Evolutionary conservation across 2,888 invertebrate genomes (phyloP), one percentile per base, ranked within the genome.

Genomic region (Rhagium mordax): DNA sequence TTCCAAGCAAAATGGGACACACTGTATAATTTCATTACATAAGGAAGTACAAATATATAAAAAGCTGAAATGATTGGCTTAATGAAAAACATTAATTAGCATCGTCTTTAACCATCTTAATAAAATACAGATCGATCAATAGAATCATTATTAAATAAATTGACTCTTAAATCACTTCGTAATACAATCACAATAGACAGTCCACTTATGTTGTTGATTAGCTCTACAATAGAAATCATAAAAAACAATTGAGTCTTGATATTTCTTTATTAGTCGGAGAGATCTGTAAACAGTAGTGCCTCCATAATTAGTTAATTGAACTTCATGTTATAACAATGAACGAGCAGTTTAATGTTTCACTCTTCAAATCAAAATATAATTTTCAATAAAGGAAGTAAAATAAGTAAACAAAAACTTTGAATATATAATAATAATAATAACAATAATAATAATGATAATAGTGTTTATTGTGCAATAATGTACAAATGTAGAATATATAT

Each of bases 161-260:
- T 78, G 76, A 72, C 70, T 59, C 67, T 61, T 61, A 74, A 78
- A 75, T 78, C 76, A 74, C 74, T 72, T 66, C 78, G 72, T 76
- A 74, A 76, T 71, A 72, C 71, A 67, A 74, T 67, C 60, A 65
- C 18, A 53, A 53, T 55, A 65, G 64, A 64, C 57, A 33, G 64
- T 27, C 51, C 64, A 62, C 48, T 55, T 55, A 47, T 65, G 59
- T 73, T 68, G 74, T 78, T 77, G 79, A 79, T 79, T 79, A 76
- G 77, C 75, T 66, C 55, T 69, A 74, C 77, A 78, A 80, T 78
- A 75, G 78, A 78, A 78, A 79, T 79, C 79, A 81, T 81, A 78
- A 81, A 78, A 81, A 79, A 41, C 79, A 81, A 81, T 81, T 79
- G 76, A 74, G 67, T 76, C 78, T 76, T 74, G 71, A 78, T 76